Base-by-base conservation (phyloP, 2,888 invertebrate species). In the Eledone cirrhosa region DNA sequence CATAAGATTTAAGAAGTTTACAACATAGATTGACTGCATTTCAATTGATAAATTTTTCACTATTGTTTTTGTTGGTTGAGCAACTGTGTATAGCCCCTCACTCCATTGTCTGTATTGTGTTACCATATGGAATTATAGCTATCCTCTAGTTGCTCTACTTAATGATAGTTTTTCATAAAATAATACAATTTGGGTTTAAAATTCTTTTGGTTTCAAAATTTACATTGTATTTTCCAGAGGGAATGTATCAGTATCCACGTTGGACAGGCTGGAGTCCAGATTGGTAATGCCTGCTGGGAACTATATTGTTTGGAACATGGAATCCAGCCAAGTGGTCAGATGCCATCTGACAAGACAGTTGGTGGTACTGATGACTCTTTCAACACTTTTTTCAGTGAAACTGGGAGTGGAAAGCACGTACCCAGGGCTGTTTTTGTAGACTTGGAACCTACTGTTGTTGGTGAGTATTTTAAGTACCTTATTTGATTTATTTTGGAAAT, bases 271-370 rank as follows among this genome's bases (percentile, higher is more conserved):
- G 67, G 67, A 14, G 29, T 29, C 13, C 67, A 67, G 24, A 33
- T 67, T 19, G 67, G 67, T 5, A 67, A 24, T 22, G 29, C 67
- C 67, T 67, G 67, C n/a, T 67, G 67, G 67, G 67, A 67, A 16
- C 31, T 67, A 8, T 67, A 67, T 29, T 67, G 67, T 14, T 22
- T 29, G 14, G 67, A 67, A 4, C 67, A 67, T 67, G 67, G 67
- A 24, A 67, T 67, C 29, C 41, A 41, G 41, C 41, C 41, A 41
- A 41, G 11, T 41, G 29, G 31, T 29, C 31, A 14, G 1, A 33
- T 31, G 29, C 31, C 31, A 19, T 5, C 33, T 31, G 31, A 31
- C 14, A 22, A 67, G 16, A 67, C 29, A 13, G 19, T 19, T 4
- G 5, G 19, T 67, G 1, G 19, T 7, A 0, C 27, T 14, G 29